These are phyloP conservation scores for Aphodius sticticus DNA, from an alignment of 2,888 invertebrate species.

Conservation along the genomic window DNA sequence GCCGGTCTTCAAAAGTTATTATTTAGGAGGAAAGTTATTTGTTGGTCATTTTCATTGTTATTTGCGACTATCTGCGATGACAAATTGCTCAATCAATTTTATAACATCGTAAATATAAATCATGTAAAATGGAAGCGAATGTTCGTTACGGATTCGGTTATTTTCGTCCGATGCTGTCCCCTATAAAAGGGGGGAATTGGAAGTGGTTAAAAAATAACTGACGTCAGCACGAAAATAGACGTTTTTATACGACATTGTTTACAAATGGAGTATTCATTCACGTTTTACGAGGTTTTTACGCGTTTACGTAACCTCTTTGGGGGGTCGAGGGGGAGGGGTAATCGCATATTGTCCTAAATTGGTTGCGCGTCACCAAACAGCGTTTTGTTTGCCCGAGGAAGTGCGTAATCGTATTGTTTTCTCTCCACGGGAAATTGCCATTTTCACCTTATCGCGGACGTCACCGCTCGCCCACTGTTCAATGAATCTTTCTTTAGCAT, in stretches of 20 bases:
- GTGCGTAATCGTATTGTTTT: background rate
- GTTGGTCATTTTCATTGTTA: too few relatives aligned
- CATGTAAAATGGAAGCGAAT: background rate
- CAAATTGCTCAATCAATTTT: conserved; percentile 7
- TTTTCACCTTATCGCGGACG: background rate
- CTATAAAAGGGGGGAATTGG: background rate
- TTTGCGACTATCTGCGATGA: too few relatives aligned
- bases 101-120: background rate
- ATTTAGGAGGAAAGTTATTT: too few relatives aligned
- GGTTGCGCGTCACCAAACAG: conserved; percentile 4
- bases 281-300: background rate
- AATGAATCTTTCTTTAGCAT: background rate
- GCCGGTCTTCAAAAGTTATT: too few relatives aligned
- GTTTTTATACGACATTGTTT: background rate
- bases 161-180: background rate
- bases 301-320: background rate
- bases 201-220: background rate
- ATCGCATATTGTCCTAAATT: background rate
- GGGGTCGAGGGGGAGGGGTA: background rate
- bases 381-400: background rate
- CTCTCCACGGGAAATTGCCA: background rate
- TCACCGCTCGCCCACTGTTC: background rate
- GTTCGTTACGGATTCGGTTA: background rate
- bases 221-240: background rate
- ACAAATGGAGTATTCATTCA: conserved; percentile 4